phyloP scores from a whole-genome alignment of 1,140 invertebrate species.

The Bombus superbus region DNA sequence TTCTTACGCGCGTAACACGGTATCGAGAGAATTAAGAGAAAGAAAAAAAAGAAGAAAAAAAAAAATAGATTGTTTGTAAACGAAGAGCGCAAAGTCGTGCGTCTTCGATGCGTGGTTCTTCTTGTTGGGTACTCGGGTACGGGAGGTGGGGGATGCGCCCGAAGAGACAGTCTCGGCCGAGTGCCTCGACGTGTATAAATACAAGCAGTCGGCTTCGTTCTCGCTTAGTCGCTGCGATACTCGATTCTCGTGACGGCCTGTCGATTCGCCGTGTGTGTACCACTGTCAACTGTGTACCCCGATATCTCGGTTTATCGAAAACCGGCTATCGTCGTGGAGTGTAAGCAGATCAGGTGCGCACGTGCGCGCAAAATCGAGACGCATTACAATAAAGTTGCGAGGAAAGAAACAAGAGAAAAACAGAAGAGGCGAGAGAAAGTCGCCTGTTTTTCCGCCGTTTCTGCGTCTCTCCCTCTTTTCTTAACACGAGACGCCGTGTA shows the following conservation, averaged over 20 bases:
- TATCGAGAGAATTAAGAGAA: neutral
- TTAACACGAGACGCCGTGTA: neutral
- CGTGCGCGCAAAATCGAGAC: neutral
- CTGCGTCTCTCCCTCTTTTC: too few relatives aligned
- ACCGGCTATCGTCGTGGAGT: neutral
- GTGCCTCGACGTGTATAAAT: conserved; percentile 78
- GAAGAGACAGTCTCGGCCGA: conserved; percentile 56
- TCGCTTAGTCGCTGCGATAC: conserved; percentile 75
- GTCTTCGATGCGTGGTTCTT: conserved; percentile 40
- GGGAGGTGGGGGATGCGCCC: conserved; percentile 62
- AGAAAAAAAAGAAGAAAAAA: neutral
- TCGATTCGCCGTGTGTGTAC: conserved; percentile 50
- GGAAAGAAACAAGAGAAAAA: neutral
- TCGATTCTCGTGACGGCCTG: conserved; percentile 62
- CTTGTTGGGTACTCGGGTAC: conserved; percentile 34
- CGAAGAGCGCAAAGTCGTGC: conserved; percentile 16
- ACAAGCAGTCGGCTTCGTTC: conserved; percentile 74
- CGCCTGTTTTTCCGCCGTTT: neutral
- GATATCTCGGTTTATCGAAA: conserved; percentile 33
- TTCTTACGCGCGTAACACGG: neutral
- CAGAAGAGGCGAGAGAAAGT: neutral
- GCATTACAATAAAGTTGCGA: neutral
- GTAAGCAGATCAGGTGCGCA: neutral
- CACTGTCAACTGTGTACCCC: neutral
- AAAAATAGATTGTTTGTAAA: conserved; percentile 21